These are phyloP conservation scores for Centruroides vittatus DNA, from an alignment of 1,140 invertebrate species.

Conservation along the genomic window DNA sequence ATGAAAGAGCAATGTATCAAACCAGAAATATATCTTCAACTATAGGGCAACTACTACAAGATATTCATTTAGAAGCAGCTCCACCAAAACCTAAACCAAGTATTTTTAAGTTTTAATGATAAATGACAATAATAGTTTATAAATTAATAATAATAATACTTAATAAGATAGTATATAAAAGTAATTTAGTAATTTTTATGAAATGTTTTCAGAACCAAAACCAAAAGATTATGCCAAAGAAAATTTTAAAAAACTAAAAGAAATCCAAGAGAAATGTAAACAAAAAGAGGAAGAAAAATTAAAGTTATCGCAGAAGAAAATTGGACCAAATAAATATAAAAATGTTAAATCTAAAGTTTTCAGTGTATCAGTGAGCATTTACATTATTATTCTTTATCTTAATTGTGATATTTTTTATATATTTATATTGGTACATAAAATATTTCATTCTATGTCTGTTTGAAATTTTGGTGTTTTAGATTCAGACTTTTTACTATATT, in stretches of 20 bases:
- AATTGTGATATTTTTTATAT: too few relatives aligned
- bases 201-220: neutral
- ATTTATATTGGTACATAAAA: too few relatives aligned
- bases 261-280: constrained; percentile 4
- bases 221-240: constrained; percentile 8
- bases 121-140: neutral
- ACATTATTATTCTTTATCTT: too few relatives aligned
- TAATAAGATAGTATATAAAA: neutral
- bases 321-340: too few relatives aligned
- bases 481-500: too few relatives aligned
- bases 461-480: too few relatives aligned
- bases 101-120: neutral
- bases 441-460: too few relatives aligned
- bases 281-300: constrained; percentile 1
- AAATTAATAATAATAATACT: neutral
- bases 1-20: too few relatives aligned
- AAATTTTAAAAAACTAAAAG: constrained; percentile 5
- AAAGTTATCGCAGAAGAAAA: too few relatives aligned
- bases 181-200: neutral
- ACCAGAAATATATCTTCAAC: neutral
- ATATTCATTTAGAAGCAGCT: constrained; percentile 4
- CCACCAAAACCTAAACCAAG: constrained; percentile 1
- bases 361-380: too few relatives aligned
- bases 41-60: neutral
- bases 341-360: too few relatives aligned